A percentile compares a stretch with the other conserved stretches of the same genome.
Evolutionary conservation across 2,113 vertebrate genomes (phyloP).

Genomic region (Chloropsis cyanopogon): DNA sequence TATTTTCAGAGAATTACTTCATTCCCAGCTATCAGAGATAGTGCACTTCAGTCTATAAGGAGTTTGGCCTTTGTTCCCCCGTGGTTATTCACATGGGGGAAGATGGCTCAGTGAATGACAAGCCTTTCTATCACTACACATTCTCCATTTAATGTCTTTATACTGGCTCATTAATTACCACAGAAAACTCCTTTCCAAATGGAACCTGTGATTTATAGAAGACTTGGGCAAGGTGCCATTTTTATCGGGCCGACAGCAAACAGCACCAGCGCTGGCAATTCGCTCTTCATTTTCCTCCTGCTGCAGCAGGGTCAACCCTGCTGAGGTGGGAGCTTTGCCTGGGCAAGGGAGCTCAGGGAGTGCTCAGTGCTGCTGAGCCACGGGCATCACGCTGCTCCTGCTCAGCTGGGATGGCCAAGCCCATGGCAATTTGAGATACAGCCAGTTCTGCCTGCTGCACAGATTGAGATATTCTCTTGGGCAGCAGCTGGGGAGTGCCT

Average conservation of each 20-base stretch:
- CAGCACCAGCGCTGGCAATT: neutral
- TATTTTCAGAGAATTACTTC: constrained; percentile 54
- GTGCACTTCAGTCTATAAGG: constrained; percentile 57
- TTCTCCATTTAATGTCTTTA: constrained; percentile 66
- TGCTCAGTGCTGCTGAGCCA: neutral
- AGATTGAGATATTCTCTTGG: neutral
- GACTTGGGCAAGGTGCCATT: constrained; percentile 53
- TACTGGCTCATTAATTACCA: constrained; percentile 71
- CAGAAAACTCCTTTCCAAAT: constrained; percentile 53
- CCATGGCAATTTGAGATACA: neutral
- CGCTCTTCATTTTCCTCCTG: neutral
- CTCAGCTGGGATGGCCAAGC: fast-evolving
- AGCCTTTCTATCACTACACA: constrained; percentile 53
- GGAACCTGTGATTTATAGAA: constrained; percentile 65
- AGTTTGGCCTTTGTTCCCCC: constrained; percentile 61
- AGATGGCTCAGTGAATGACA: constrained; percentile 65
- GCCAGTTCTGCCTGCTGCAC: neutral
- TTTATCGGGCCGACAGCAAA: neutral
- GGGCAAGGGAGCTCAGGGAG: neutral
- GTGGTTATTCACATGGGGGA: constrained; percentile 48
- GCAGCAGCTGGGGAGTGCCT: neutral
- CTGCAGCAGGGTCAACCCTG: neutral
- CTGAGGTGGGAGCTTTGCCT: neutral
- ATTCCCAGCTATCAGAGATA: constrained; percentile 57
- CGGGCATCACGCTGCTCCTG: fast-evolving